These are phyloP conservation scores for Xestia xanthographa DNA, from an alignment of 2,888 invertebrate species.

Conservation along the genomic window DNA sequence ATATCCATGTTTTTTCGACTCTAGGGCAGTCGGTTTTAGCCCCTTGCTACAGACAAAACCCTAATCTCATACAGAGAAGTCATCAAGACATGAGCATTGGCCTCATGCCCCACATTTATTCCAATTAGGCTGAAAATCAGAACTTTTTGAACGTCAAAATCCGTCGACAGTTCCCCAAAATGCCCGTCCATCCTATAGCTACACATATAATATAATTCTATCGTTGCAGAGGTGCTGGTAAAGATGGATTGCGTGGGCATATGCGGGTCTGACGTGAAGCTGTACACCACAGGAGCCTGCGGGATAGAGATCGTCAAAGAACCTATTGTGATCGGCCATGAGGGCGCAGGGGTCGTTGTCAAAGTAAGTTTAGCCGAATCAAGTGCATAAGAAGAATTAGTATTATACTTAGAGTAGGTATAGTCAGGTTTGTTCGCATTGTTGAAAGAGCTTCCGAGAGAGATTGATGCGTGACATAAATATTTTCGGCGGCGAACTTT, in stretches of 20 bases:
- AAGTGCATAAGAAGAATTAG: too few species aligned
- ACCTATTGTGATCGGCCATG: constrained; percentile 98
- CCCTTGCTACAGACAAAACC: neutral
- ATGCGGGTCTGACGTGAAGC: constrained; percentile 98
- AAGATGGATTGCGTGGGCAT: constrained; percentile 97
- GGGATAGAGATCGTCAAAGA: constrained; percentile 94
- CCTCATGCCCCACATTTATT: neutral
- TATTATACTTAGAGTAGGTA: neutral
- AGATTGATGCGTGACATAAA: neutral
- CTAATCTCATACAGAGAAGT: neutral
- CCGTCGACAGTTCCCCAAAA: neutral
- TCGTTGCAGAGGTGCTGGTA: constrained; percentile 94
- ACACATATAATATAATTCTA: neutral
- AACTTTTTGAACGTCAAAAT: neutral
- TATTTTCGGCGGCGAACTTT: neutral
- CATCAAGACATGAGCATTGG: neutral
- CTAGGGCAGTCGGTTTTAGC: neutral
- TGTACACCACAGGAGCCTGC: constrained; percentile 95
- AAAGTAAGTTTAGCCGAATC: constrained; percentile 90
- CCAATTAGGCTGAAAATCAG: neutral
- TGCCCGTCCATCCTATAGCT: neutral
- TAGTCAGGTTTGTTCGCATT: too few species aligned
- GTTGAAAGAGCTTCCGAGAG: neutral
- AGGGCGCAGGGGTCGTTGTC: constrained; percentile 94
- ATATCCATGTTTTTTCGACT: neutral